Conservation (phyloP, 2,888 invertebrate species). For the Dicycla oo region DNA sequence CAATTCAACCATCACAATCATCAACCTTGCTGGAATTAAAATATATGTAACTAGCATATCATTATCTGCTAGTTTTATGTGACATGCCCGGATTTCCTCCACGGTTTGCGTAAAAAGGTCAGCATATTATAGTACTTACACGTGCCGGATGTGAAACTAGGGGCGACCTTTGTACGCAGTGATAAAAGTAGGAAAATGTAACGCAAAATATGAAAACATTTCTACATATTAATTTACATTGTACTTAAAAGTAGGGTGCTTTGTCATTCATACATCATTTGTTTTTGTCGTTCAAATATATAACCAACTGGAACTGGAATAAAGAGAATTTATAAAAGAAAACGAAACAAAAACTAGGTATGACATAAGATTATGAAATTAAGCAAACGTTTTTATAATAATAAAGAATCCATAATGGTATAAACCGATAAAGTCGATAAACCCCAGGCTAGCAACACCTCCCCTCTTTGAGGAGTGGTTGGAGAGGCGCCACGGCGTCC, state of each 20-base stretch:
- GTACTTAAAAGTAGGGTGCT: not conserved
- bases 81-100: conserved; percentile 44
- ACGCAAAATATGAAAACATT: conserved; percentile 25
- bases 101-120: conserved; percentile 51
- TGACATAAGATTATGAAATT: not conserved
- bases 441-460: no score
- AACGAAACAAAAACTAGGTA: no score
- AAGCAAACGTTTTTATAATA: not conserved
- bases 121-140: conserved; percentile 12
- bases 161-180: conserved; percentile 37
- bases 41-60: conserved; percentile 3
- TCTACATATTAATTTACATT: conserved; percentile 21
- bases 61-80: conserved; percentile 28
- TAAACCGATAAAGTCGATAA: no score
- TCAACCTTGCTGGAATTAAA: conserved; percentile 31
- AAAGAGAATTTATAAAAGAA: not conserved
- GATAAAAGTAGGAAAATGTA: conserved; percentile 20
- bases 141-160: conserved; percentile 29
- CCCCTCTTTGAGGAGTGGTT: no score
- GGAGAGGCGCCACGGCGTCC: no score
- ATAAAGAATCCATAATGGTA: no score
- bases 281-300: conserved; percentile 21
- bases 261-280: conserved; percentile 18
- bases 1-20: conserved; percentile 13
- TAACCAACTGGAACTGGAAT: not conserved